Conservation (phyloP, 2,888 invertebrate genomes). For the Opisthograptis luteolata region DNA sequence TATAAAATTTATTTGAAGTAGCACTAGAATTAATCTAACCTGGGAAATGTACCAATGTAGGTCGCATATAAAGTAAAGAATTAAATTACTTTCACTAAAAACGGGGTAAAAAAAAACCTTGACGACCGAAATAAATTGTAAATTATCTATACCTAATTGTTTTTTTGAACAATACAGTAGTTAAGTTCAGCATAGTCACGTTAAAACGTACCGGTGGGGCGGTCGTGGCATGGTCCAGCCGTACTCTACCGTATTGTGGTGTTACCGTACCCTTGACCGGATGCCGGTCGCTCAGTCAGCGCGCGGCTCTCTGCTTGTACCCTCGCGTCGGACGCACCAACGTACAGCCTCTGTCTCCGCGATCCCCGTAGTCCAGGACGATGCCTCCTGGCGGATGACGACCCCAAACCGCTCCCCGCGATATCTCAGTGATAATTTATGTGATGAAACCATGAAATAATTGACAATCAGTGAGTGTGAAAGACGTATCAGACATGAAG, state of each 20-base stretch:
- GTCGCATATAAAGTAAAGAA: too few species aligned
- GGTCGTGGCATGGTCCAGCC: constrained; percentile 43
- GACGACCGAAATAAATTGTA: constrained; percentile 15
- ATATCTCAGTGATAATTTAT: constrained; percentile 25
- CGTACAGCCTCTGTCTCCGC: constrained; percentile 53
- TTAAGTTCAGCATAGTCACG: constrained; percentile 28
- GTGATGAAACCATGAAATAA: constrained; percentile 43
- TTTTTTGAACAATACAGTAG: constrained; percentile 38
- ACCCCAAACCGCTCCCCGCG: constrained; percentile 14
- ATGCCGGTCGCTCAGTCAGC: constrained; percentile 66
- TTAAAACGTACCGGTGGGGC: constrained; percentile 10
- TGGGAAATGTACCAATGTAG: too few species aligned
- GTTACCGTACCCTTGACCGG: constrained; percentile 67
- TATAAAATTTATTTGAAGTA: too few species aligned
- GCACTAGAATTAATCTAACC: too few species aligned
- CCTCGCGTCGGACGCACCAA: constrained; percentile 61
- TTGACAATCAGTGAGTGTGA: constrained; percentile 51
- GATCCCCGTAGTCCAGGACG: constrained; percentile 52
- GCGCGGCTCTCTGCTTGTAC: constrained; percentile 66
- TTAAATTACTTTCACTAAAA: neutral
- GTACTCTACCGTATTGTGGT: constrained; percentile 37
- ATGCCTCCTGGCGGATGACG: constrained; percentile 55
- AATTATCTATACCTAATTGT: constrained; percentile 23
- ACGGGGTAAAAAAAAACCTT: neutral
- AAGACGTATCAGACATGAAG: constrained; percentile 58